These are phyloP conservation scores for Lucilia sericata DNA, from an alignment of 1,140 invertebrate species.

Conservation along the genomic window DNA sequence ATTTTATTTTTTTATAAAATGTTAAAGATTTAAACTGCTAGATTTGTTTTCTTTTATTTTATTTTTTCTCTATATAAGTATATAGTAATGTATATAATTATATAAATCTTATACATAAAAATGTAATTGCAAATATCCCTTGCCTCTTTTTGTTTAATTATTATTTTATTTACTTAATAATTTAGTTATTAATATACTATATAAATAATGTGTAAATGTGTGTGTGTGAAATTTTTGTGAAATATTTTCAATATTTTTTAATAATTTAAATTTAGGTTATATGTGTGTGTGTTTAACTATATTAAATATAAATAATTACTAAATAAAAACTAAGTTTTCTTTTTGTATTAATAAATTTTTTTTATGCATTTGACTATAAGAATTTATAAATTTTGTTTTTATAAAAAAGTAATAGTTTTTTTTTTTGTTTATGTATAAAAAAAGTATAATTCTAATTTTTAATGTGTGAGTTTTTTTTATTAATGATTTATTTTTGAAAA, in stretches of 20 bases:
- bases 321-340: constrained; percentile 7
- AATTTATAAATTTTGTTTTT: background rate
- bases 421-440: background rate
- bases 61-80: constrained; percentile 25
- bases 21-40: constrained; percentile 4
- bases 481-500: no score
- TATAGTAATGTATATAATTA: constrained; percentile 12
- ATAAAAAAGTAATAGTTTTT: no score
- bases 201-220: background rate
- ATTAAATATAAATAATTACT: constrained; percentile 27
- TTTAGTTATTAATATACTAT: background rate
- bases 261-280: background rate
- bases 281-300: background rate
- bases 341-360: background rate
- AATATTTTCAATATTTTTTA: background rate
- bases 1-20: constrained; percentile 25
- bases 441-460: background rate
- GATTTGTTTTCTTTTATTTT: background rate
- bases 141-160: constrained; percentile 29
- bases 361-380: constrained; percentile 24
- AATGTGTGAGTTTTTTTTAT: background rate
- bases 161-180: constrained; percentile 28
- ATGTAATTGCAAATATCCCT: constrained; percentile 43
- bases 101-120: constrained; percentile 43
- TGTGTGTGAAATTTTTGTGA: background rate